phyloP scores from a whole-genome alignment of 2,797 vertebrate genomes.

The Bufotes viridis region DNA sequence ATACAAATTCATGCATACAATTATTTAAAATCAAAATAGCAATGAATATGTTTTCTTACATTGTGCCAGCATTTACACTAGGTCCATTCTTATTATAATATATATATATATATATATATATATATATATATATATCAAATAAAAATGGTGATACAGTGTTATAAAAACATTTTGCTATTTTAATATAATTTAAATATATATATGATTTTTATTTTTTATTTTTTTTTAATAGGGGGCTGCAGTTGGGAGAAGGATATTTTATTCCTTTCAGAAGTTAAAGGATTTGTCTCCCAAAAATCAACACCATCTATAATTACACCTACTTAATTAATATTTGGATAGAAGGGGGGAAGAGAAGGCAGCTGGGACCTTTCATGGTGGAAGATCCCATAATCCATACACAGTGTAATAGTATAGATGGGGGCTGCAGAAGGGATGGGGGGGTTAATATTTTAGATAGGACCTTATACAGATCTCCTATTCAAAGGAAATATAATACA shows the following conservation, averaged over 20 bases:
- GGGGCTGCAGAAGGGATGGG: background rate
- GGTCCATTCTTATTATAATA: too few species aligned
- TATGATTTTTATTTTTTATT: too few species aligned
- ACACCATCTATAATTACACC: slow-evolving; percentile 37
- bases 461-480: slow-evolving; percentile 31
- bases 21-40: too few species aligned
- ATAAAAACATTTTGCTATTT: too few species aligned
- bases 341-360: slow-evolving; percentile 20
- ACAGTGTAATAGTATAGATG: slow-evolving; percentile 6
- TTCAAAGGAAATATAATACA: slow-evolving; percentile 27
- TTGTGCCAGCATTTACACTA: too few species aligned
- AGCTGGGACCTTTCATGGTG: slow-evolving; percentile 55
- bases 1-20: too few species aligned
- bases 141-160: too few species aligned
- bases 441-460: background rate
- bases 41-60: too few species aligned
- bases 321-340: slow-evolving; percentile 46
- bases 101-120: too few species aligned
- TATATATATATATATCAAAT: too few species aligned
- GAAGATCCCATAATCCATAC: background rate
- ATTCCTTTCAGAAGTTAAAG: background rate
- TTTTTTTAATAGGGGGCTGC: too few species aligned
- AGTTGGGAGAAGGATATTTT: background rate
- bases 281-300: slow-evolving; percentile 37
- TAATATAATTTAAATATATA: too few species aligned